Base-by-base conservation (phyloP, 53 echinoderm and acorn worm species). In the Echinarachnius parma region DNA sequence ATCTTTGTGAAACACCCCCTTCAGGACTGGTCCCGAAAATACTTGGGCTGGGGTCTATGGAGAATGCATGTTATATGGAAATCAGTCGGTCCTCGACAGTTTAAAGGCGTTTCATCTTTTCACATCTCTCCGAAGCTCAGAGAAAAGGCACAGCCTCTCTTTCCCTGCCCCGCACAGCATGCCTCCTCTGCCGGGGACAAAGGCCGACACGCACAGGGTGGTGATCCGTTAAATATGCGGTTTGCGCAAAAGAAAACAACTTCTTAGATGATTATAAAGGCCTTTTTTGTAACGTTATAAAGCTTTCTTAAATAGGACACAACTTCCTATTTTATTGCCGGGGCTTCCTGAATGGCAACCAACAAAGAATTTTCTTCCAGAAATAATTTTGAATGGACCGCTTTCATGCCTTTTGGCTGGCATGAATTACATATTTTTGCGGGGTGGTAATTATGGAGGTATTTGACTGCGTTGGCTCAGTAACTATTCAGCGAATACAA, bases 401-500 rank as follows among this genome's bases (percentile, higher is more conserved):
- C 65, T 65, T 52, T 28, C 31, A 18, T 49, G 52, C 34, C 52
- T 68, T 68, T 37, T 68, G 21, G 13, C 52, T 52, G 33, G 21
- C 29, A 5, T 31, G 22, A 52, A 65, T 62, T 66, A 29, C 31
- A 66, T 66, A 66, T 68, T 68, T 68, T 68, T 49, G 4, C 32
- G 42, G 21, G 33, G 50, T 68, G 10, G 52, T 68, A 68, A 68
- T 68, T 52, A 52, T 49, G 68, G 68, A 68, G 29, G 68, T 68
- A 68, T 68, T 68, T 68, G 20, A 7, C 27, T 62, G 47, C n/a
- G n/a, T n/a, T n/a, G n/a, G 42, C 42, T 52, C 2, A 49, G 52
- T 68, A 22, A 32, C 50, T 52, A 52, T 50, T 66, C 68, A 49
- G 31, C 28, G 26, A 2, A 1, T 31, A 28, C 68, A 68, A 68